Evolutionary conservation across 2,888 invertebrate species (phyloP), one percentile per base, ranked within the genome.

Genomic region (Zaprionus bogoriensis): DNA sequence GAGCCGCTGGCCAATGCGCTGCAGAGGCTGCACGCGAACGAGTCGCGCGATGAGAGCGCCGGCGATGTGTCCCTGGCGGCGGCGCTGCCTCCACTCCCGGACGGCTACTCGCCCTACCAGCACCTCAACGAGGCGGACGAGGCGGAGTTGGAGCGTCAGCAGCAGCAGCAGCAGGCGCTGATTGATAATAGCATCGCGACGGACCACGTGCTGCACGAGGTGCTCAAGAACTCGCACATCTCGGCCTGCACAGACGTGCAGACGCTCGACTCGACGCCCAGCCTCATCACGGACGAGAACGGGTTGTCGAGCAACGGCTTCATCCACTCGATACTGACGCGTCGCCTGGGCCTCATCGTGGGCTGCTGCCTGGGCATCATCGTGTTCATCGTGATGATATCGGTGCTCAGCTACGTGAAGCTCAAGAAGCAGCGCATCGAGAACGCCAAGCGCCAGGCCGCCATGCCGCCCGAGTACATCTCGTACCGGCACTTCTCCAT

Each of bases 331-430:
- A 94, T 97, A 86, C 92, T 97, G 32, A 96, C 96, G 3, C 92
- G 96, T 62, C 93, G 97, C 73, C 92, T 97, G 57, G 96, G 97
- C 25, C 93, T 97, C 72, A 96, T 97, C 79, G 95, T 97, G 55
- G 97, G 97, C 50, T 95, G 96, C 89, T 96, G 95, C 88, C 94
- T 97, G 92, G 96, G 96, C 52, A 95, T 96, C 86, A 93, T 96
- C 65, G 96, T 97, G 47, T 96, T 97, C 88, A 93, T 97, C 51
- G 94, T 96, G 22, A 92, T 97, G 85, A 95, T 96, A 55, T 95
- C 96, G n/a, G 94, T 95, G 42, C 92, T 97, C 69, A 96, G 96
- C 22, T 96, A 96, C 89, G 93, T 96, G 68, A 96, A 97, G 91
- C 93, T 96, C 68, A 95, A 97, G 91, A 96, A 97, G 90, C 94